Evolutionary conservation across 2,797 vertebrate genomes (phyloP), one percentile per base, ranked within the genome.

Genomic region (Acanthurus leucopareius): DNA sequence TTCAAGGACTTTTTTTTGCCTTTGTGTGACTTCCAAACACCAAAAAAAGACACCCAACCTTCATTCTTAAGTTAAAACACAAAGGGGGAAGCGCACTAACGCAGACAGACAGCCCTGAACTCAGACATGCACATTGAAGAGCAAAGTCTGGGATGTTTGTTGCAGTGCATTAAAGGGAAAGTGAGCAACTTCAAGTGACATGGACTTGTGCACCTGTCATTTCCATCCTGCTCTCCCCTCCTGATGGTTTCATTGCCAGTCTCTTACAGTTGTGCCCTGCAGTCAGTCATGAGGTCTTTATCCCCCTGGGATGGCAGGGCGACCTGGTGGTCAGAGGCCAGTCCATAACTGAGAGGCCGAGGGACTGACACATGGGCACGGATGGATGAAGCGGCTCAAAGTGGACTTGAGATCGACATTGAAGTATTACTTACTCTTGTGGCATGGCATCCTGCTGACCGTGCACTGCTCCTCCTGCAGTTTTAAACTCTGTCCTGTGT

Each of bases 141-240:
- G 38, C 15, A 40, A 52, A 60, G 28, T 32, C 42, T 58, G 49
- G 5, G 20, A 47, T 59, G 53, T 22, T 48, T 64, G 2, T 61
- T 45, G 8, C 48, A 20, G 48, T 64, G 47, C 64, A 59, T 67
- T 61, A 75, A 63, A 77, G 28, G 52, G 56, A 61, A 54, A 61
- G 58, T 48, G 69, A 64, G 63, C 48, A 68, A 45, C 73, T 68
- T 20, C 47, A 38, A 67, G 68, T 66, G 47, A 56, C 19, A 52
- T 3, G 19, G 63, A 82, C 64, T 64, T 47, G 1, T 84, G 73
- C 79, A 85, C 70, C 78, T 82, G 92, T 87, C 89, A 88, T 74
- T 67, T 81, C 83, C 53, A 51, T 86, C 62, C 59, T 73, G 71
- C 40, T 47, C 82, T 77, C 69, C 69, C 45, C 65, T 69, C 53